phyloP scores from a whole-genome alignment of 1,140 invertebrate genomes.

The Drosophila serrata region DNA sequence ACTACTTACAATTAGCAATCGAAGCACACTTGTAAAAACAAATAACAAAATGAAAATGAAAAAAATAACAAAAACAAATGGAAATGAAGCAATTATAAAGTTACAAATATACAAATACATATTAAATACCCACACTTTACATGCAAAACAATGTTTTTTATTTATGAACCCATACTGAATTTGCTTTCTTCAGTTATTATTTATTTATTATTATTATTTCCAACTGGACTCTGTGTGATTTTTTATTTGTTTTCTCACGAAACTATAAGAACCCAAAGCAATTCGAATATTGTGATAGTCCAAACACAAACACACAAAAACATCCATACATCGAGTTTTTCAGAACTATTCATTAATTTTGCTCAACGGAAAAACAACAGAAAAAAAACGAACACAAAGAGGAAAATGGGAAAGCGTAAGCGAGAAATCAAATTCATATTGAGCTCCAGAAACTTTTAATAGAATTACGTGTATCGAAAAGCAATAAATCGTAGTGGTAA shows the following conservation, averaged over 20 bases:
- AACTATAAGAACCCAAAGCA: conserved; percentile 65
- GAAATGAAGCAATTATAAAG: conserved; percentile 62
- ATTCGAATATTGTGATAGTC: conserved; percentile 80
- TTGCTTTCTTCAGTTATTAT: conserved; percentile 15
- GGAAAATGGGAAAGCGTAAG: conserved; percentile 12
- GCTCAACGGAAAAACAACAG: conserved; percentile 50
- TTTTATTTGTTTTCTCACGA: conserved; percentile 32
- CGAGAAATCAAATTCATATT: conserved; percentile 56
- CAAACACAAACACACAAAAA: conserved; percentile 54
- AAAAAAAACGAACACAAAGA: conserved; percentile 33
- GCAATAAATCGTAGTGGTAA: conserved; percentile 85
- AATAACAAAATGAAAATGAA: conserved; percentile 14
- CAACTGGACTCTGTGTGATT: conserved; percentile 37
- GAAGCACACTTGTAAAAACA: conserved; percentile 66
- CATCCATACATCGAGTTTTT: conserved; percentile 3
- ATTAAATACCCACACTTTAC: conserved; percentile 48
- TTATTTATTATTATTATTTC: conserved; percentile 15
- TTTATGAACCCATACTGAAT: conserved; percentile 29
- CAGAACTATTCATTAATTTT: conserved; percentile 68
- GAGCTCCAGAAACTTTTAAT: conserved; percentile 72
- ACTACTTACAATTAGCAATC: conserved; percentile 74
- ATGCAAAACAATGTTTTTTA: conserved; percentile 51
- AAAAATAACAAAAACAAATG: conserved; percentile 18
- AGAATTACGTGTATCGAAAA: conserved; percentile 84
- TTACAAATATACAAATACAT: conserved; percentile 67